Evolutionary conservation across 2,888 invertebrate species (phyloP).

Genomic region (Pristionchus exspectatus): DNA sequence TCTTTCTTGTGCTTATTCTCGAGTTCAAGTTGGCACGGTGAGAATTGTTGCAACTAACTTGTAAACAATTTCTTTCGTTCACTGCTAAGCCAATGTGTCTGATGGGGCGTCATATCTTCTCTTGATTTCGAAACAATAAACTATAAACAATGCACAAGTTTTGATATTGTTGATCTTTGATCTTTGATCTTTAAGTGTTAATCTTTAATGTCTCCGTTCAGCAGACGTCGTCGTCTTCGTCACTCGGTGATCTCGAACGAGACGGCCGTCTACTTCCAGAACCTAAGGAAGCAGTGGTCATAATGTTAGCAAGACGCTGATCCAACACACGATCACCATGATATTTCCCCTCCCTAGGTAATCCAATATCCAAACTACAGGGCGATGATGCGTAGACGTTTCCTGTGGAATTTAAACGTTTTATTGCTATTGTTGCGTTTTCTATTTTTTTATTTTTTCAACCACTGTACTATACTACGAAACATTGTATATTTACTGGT

Average conservation of each 20-base stretch:
- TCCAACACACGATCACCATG: too few relatives aligned
- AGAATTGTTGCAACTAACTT: not conserved
- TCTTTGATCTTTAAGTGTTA: not conserved
- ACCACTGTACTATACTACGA: not conserved
- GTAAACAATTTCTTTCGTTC: not conserved
- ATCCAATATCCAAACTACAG: not conserved
- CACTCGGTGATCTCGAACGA: conserved; percentile 17
- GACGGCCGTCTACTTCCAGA: not conserved
- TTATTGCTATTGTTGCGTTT: not conserved
- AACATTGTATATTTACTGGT: too few relatives aligned
- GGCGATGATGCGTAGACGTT: not conserved
- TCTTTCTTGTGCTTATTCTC: conserved; percentile 10
- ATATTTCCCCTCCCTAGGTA: not conserved
- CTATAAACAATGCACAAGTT: too few relatives aligned
- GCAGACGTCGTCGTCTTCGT: conserved; percentile 41
- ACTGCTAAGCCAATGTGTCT: too few relatives aligned
- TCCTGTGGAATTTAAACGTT: not conserved
- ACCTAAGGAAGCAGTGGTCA: conserved; percentile 8
- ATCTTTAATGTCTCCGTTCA: conserved; percentile 1
- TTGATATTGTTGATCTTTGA: not conserved
- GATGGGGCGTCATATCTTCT: too few relatives aligned
- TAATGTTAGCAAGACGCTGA: too few relatives aligned
- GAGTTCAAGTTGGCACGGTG: conserved; percentile 23
- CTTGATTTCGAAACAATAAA: too few relatives aligned
- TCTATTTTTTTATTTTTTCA: too few relatives aligned